Percentiles rank a stretch among this genome's conserved stretches.
Evolutionary conservation across 2,113 vertebrate species (phyloP).

Genomic region (Brachyhypopomus gauderio): DNA sequence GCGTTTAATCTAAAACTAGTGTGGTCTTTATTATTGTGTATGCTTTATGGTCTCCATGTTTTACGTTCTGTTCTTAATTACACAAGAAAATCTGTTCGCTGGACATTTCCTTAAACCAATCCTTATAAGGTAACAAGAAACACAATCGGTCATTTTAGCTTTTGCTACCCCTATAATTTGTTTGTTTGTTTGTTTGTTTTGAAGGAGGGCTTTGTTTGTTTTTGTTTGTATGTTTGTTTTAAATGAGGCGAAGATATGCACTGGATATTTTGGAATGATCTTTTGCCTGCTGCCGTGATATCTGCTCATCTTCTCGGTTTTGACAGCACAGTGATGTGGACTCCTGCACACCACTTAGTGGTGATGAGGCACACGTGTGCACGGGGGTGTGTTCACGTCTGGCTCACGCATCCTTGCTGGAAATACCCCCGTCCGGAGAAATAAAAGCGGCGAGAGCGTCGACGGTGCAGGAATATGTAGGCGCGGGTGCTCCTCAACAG

Average conservation of each 20-base stretch:
- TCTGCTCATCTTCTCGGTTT: neutral
- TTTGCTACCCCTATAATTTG: no score
- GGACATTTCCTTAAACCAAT: neutral
- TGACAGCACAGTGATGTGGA: slow-evolving; percentile 24
- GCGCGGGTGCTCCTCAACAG: neutral
- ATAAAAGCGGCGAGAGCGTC: slow-evolving; percentile 37
- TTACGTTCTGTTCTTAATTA: no score
- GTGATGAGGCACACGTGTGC: slow-evolving; percentile 11
- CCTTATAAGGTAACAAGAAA: no score
- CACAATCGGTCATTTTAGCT: neutral
- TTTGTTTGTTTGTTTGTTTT: neutral
- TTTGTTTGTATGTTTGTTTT: neutral
- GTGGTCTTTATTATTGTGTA: neutral
- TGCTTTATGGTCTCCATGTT: no score
- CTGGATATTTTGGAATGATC: no score
- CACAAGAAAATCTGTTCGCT: no score
- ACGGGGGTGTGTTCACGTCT: slow-evolving; percentile 49
- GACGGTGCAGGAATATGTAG: neutral
- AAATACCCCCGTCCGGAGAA: slow-evolving; percentile 48
- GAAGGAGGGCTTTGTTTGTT: slow-evolving; percentile 21
- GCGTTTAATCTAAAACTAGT: neutral
- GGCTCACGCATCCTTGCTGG: slow-evolving; percentile 22
- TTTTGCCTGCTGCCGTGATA: neutral
- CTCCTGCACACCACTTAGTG: slow-evolving; percentile 13
- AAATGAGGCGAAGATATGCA: neutral